Evolutionary conservation across 2,888 invertebrate species (phyloP).

Genomic region (Lasioglossum morio): DNA sequence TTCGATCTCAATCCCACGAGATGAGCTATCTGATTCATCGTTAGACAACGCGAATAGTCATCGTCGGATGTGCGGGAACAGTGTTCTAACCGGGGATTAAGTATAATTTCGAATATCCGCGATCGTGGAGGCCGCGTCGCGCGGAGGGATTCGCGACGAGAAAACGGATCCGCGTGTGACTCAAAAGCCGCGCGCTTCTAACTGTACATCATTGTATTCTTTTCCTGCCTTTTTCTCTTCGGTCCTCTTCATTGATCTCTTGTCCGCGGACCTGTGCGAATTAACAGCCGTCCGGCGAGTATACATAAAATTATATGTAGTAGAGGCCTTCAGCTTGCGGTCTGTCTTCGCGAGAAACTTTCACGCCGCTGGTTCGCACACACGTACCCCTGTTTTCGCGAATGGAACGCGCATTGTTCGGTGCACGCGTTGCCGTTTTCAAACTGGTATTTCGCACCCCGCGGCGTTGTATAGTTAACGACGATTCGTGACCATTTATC

Average conservation of each 20-base stretch:
- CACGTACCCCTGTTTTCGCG: conserved; percentile 45
- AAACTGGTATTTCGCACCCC: conserved; percentile 29
- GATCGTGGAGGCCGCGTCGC: conserved; percentile 38
- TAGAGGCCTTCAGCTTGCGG: conserved; percentile 17
- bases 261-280: conserved; percentile 46
- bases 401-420: conserved; percentile 30
- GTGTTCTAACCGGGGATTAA: conserved; percentile 59
- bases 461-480: conserved; percentile 3
- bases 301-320: conserved; percentile 55
- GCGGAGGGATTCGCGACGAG: conserved; percentile 27
- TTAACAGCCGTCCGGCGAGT: conserved; percentile 41
- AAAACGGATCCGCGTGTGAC: conserved; percentile 44
- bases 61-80: conserved; percentile 37
- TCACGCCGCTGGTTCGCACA: conserved; percentile 60
- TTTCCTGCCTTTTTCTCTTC: conserved; percentile 24
- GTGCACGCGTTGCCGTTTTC: conserved; percentile 33
- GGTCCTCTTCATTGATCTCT: neutral
- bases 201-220: conserved; percentile 57
- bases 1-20: conserved; percentile 44
- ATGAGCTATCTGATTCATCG: conserved; percentile 53
- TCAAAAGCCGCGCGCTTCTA: conserved; percentile 39
- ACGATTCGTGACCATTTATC: conserved; percentile 1
- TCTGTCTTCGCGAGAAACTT: conserved; percentile 49
- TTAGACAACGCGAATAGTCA: conserved; percentile 39
- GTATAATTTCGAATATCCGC: conserved; percentile 59